Percentiles rank a stretch among this genome's conserved stretches.
Evolutionary conservation across 2,797 vertebrate species (phyloP).

Genomic region (Thalassophryne amazonica): DNA sequence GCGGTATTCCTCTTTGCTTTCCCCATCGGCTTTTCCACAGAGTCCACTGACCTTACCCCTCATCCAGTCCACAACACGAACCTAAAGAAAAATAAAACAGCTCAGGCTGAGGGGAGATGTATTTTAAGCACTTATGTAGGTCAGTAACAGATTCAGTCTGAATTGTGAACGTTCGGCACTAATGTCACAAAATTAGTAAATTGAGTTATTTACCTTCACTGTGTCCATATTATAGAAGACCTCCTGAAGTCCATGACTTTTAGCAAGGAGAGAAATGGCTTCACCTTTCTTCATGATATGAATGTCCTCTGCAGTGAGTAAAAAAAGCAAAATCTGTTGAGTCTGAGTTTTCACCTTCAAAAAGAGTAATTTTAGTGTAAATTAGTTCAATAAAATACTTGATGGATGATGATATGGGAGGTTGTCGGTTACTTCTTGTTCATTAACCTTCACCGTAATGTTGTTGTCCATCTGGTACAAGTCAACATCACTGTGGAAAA

Average conservation of each 20-base stretch:
- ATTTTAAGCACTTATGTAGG: background rate
- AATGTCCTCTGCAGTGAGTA: constrained; percentile 57
- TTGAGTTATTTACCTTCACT: constrained; percentile 63
- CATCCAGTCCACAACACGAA: constrained; percentile 82
- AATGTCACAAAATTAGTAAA: too few species aligned
- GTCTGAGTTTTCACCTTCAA: background rate
- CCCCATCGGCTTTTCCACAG: constrained; percentile 82
- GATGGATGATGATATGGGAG: constrained; percentile 64
- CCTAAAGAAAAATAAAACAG: constrained; percentile 36
- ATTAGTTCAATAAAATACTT: constrained; percentile 35
- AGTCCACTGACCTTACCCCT: constrained; percentile 81
- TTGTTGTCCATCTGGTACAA: constrained; percentile 56
- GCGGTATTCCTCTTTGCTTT: constrained; percentile 74
- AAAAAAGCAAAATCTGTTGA: too few species aligned
- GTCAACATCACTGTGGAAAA: constrained; percentile 75
- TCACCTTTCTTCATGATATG: constrained; percentile 55
- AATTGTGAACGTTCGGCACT: too few species aligned
- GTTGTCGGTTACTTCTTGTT: constrained; percentile 52
- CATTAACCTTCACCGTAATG: constrained; percentile 72
- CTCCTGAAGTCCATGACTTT: constrained; percentile 73
- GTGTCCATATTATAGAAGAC: constrained; percentile 64
- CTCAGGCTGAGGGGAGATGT: background rate
- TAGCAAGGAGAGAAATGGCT: constrained; percentile 69
- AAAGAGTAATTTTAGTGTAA: background rate
- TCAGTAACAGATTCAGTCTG: too few species aligned